phyloP scores from a whole-genome alignment of 1,140 invertebrate genomes.

The Mylabris phalerata region DNA sequence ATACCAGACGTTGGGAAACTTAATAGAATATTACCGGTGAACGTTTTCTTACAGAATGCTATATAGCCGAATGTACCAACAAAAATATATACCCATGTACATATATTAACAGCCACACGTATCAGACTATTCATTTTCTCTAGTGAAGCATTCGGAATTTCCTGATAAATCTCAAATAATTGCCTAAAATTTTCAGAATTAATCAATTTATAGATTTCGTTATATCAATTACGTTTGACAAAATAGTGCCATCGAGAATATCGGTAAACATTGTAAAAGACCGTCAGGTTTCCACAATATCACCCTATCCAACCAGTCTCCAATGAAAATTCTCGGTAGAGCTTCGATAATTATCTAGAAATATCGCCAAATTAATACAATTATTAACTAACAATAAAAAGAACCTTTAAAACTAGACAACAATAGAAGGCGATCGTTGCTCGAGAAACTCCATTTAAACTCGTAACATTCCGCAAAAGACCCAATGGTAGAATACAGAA shows the following conservation, averaged over 20 bases:
- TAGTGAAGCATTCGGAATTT: constrained; percentile 76
- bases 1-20: constrained; percentile 72
- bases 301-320: constrained; percentile 69
- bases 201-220: not conserved
- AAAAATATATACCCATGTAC: constrained; percentile 76
- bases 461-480: constrained; percentile 84
- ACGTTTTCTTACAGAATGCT: constrained; percentile 74
- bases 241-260: constrained; percentile 90
- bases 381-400: constrained; percentile 5
- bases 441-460: constrained; percentile 78
- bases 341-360: constrained; percentile 62
- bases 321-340: constrained; percentile 59
- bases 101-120: constrained; percentile 83
- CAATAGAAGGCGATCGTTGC: constrained; percentile 88
- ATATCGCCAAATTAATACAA: constrained; percentile 43
- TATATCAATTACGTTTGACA: constrained; percentile 78
- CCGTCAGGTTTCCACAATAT: constrained; percentile 79
- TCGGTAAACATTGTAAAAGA: constrained; percentile 84
- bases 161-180: constrained; percentile 92
- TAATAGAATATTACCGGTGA: constrained; percentile 85
- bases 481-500: constrained; percentile 87
- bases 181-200: constrained; percentile 55
- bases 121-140: constrained; percentile 86
- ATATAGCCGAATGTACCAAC: constrained; percentile 95
- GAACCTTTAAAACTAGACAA: constrained; percentile 75